Percentiles rank a stretch among this genome's conserved stretches.
These are phyloP conservation scores for Cybosia mesomella DNA, from an alignment of 2,888 invertebrate genomes.

Conservation along the genomic window DNA sequence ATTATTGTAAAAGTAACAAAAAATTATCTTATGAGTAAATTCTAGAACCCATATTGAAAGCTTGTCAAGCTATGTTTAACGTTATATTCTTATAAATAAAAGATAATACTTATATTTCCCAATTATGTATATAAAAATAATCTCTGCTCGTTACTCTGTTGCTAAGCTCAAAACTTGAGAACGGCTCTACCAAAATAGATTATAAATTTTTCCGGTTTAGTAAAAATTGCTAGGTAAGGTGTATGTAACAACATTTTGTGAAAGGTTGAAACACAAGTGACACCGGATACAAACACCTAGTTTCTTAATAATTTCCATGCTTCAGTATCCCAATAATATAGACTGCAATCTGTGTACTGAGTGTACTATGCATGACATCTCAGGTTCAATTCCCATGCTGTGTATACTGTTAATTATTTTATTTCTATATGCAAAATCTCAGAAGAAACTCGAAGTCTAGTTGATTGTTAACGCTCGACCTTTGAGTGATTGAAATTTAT, in stretches of 20 bases:
- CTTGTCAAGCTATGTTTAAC: background rate
- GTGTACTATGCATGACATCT: background rate
- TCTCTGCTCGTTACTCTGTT: too few species aligned
- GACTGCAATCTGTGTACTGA: too few species aligned
- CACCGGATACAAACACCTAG: background rate
- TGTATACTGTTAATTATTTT: background rate
- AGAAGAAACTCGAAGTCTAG: background rate
- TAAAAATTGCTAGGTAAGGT: too few species aligned
- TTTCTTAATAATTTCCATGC: background rate
- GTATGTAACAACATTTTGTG: too few species aligned
- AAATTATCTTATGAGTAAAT: background rate
- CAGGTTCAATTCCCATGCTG: background rate
- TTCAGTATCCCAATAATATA: background rate
- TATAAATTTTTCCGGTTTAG: too few species aligned
- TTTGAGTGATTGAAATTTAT: background rate
- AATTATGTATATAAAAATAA: too few species aligned
- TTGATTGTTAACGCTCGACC: too few species aligned
- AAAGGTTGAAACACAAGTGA: background rate
- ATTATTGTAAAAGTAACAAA: background rate
- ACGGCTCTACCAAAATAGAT: too few species aligned
- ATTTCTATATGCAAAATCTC: background rate
- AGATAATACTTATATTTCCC: too few species aligned
- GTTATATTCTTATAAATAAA: too few species aligned
- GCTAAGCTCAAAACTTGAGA: too few species aligned
- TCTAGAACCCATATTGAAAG: background rate